A percentile compares a stretch with the other conserved stretches of the same genome.
Evolutionary conservation across 2,113 vertebrate species (phyloP).

Genomic region (Planiliza haematocheilus): DNA sequence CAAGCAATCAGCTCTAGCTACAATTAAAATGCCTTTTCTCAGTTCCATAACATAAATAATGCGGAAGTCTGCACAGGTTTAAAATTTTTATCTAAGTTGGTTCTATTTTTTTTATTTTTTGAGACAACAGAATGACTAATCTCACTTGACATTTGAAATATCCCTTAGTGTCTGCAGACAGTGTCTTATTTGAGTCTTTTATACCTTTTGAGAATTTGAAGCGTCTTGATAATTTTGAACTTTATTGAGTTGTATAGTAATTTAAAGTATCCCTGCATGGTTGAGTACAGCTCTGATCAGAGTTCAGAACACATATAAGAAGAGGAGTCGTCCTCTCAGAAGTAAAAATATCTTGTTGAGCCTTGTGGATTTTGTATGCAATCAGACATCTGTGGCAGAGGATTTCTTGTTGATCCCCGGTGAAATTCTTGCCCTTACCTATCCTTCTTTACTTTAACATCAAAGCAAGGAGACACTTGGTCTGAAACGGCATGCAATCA

Average conservation of each 20-base stretch:
- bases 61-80: not conserved
- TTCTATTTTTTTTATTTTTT: not conserved
- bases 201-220: slow-evolving; percentile 17
- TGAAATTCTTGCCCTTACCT: slow-evolving; percentile 11
- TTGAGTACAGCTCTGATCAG: slow-evolving; percentile 10
- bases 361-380: slow-evolving; percentile 31
- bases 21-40: too few species aligned
- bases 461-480: not conserved
- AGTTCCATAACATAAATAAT: too few species aligned
- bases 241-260: slow-evolving; percentile 20
- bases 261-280: too few species aligned
- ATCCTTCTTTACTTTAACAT: slow-evolving; percentile 4
- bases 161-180: not conserved
- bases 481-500: not conserved
- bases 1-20: too few species aligned
- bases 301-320: slow-evolving; percentile 23
- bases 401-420: slow-evolving; percentile 28
- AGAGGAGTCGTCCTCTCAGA: slow-evolving; percentile 13
- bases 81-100: slow-evolving; percentile 9
- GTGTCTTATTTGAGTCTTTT: slow-evolving; percentile 21
- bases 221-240: slow-evolving; percentile 17
- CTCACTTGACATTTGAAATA: slow-evolving; percentile 28
- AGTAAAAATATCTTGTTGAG: slow-evolving; percentile 14
- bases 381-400: slow-evolving; percentile 15
- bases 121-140: not conserved